Conservation (phyloP, 2,113 vertebrate genomes). For the Sturnira hondurensis region DNA sequence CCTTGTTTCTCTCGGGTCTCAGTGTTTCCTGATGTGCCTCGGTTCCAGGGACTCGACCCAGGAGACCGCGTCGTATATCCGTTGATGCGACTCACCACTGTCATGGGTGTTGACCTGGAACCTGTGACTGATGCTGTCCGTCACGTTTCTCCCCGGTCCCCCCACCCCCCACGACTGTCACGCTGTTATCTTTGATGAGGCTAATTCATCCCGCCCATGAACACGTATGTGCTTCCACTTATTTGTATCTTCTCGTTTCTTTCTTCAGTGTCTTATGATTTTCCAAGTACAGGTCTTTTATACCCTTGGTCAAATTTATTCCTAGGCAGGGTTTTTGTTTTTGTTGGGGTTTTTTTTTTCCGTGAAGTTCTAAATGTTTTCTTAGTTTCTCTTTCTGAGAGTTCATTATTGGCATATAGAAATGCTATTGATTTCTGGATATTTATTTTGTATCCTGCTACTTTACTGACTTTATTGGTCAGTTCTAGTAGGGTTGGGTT, state of each 20-base stretch:
- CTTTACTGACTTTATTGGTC: not conserved
- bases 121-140: not conserved
- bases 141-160: not conserved
- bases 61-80: rapidly evolving
- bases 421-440: not conserved
- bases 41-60: not conserved
- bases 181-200: not conserved
- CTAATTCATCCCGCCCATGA: not conserved
- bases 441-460: not conserved
- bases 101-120: not conserved
- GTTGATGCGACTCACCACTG: rapidly evolving
- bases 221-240: not conserved
- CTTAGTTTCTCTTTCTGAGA: not conserved
- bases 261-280: not conserved
- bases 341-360: not conserved
- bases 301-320: not conserved
- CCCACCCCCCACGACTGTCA: not conserved
- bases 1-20: not conserved
- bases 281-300: not conserved
- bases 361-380: not conserved
- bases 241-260: not conserved
- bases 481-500: not conserved
- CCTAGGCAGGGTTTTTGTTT: not conserved
- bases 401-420: not conserved
- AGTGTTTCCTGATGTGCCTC: not conserved